phyloP scores from a whole-genome alignment of 2,797 vertebrate genomes.

The Streptopelia turtur region DNA sequence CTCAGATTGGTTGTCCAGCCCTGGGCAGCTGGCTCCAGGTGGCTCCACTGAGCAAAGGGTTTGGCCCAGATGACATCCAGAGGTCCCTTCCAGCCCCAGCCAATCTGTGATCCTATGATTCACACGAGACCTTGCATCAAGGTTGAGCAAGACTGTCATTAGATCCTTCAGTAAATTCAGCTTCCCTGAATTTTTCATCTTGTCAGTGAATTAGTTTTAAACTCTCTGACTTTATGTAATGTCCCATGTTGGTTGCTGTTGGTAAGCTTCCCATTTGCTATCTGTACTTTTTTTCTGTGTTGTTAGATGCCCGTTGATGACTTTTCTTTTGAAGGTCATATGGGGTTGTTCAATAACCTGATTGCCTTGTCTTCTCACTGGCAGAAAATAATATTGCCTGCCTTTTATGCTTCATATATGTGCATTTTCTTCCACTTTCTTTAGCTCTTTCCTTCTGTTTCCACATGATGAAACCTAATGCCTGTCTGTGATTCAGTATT shows the following conservation, averaged over 20 bases:
- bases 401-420: neutral
- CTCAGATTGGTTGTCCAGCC: neutral
- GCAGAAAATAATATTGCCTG: neutral
- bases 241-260: neutral
- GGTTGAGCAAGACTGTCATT: neutral
- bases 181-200: neutral
- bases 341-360: neutral
- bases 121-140: neutral
- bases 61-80: neutral
- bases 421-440: neutral
- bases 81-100: neutral
- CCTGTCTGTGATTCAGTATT: neutral
- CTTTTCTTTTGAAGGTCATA: neutral
- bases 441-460: neutral
- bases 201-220: neutral
- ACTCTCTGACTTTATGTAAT: neutral
- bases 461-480: neutral
- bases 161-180: neutral
- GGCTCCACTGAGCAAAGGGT: neutral
- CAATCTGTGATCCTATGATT: neutral
- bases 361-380: neutral
- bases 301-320: neutral
- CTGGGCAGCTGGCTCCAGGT: neutral
- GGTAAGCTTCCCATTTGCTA: neutral
- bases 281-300: neutral